Percentiles rank a stretch among this genome's conserved stretches.
Evolutionary conservation across 1,140 invertebrate species (phyloP).

Genomic region (Habropoda laboriosa): DNA sequence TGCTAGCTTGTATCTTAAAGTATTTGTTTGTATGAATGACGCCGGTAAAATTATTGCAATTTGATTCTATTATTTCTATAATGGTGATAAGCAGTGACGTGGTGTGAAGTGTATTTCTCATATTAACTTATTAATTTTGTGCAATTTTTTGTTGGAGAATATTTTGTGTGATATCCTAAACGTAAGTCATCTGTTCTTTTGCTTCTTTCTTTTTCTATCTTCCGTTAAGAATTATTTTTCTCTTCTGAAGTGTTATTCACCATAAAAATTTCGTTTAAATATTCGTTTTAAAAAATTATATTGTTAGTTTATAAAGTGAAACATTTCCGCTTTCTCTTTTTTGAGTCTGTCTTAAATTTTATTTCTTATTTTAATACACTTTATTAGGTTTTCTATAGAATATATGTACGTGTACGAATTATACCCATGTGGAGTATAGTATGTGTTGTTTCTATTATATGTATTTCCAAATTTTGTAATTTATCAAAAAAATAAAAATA

Average conservation of each 20-base stretch:
- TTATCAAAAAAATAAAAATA: too few relatives aligned
- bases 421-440: not conserved
- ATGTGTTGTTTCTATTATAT: not conserved
- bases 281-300: not conserved
- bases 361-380: too few relatives aligned
- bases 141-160: slow-evolving; percentile 10
- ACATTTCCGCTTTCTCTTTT: not conserved
- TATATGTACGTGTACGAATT: not conserved
- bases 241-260: not conserved
- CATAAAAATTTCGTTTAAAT: not conserved
- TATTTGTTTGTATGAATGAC: slow-evolving; percentile 48
- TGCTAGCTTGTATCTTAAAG: not conserved
- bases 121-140: not conserved
- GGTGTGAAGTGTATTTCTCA: slow-evolving; percentile 33
- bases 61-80: not conserved
- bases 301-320: not conserved
- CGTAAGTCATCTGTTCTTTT: slow-evolving; percentile 45
- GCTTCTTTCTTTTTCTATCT: slow-evolving; percentile 1
- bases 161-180: slow-evolving; percentile 19
- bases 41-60: slow-evolving; percentile 31
- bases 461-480: not conserved
- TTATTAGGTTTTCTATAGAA: not conserved
- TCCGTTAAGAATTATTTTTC: slow-evolving; percentile 1
- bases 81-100: slow-evolving; percentile 13
- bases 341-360: not conserved